A percentile compares a stretch with the other conserved stretches of the same genome.
Conservation (phyloP, 2,888 invertebrate genomes). For the Piscicola geometra region DNA sequence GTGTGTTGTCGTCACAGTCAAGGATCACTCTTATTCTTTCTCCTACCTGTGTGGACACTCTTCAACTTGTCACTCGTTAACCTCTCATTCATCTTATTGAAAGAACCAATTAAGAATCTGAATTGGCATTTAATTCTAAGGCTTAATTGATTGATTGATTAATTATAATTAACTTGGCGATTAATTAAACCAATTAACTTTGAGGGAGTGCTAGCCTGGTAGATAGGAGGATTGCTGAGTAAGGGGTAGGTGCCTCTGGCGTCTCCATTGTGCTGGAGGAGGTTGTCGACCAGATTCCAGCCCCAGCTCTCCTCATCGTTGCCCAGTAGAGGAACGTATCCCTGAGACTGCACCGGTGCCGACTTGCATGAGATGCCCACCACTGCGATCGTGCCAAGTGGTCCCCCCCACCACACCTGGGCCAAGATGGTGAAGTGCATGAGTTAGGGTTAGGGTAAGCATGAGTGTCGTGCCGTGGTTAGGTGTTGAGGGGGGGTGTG, state of each 20-base stretch:
- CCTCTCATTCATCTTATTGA: no score
- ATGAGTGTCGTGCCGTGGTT: no score
- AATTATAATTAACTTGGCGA: no score
- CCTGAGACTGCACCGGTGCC: slow-evolving; percentile 84
- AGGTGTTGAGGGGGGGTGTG: no score
- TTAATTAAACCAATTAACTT: no score
- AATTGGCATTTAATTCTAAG: no score
- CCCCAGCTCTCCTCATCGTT: slow-evolving; percentile 98
- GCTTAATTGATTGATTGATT: no score
- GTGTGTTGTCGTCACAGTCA: slow-evolving; percentile 92
- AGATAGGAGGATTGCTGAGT: slow-evolving; percentile 91
- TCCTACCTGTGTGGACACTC: slow-evolving; percentile 71
- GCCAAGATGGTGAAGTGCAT: background rate
- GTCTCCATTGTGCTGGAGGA: slow-evolving; percentile 90
- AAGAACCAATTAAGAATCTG: no score
- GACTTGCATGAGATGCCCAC: slow-evolving; percentile 69
- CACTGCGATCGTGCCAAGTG: slow-evolving; percentile 93
- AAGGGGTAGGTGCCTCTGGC: slow-evolving; percentile 88
- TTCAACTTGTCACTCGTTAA: no score
- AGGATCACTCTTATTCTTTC: slow-evolving; percentile 92
- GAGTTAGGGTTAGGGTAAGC: no score
- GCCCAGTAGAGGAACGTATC: slow-evolving; percentile 89
- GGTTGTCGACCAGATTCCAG: slow-evolving; percentile 97
- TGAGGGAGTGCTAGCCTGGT: slow-evolving; percentile 67
- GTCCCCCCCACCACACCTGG: slow-evolving; percentile 86